Evolutionary conservation across 2,888 invertebrate species (phyloP), one percentile per base, ranked within the genome.

Genomic region (Dorcus hopei): DNA sequence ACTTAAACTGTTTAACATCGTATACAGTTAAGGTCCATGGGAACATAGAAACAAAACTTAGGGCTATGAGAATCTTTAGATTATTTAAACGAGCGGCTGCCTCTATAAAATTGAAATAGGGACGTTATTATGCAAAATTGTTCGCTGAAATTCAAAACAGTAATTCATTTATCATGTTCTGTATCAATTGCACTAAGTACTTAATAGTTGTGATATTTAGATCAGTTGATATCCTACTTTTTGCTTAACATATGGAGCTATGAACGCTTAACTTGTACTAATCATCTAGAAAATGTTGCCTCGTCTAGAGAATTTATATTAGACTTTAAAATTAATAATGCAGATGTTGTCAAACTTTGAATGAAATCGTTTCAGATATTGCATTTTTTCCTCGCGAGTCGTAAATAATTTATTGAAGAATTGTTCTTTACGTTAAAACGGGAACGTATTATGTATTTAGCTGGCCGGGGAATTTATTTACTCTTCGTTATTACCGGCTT

Each of bases 191-290:
- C 26, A 48, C 48, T 56, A 54, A 55, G 55, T 52, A 60, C 52
- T 47, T 49, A 50, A 52, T 49, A 39, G 58, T 40, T 61, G 52
- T 52, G 52, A 49, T 54, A 58, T 61, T 54, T 53, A 61, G 58
- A 62, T 65, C 63, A 56, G 42, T 53, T 41, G 54, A 58, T 65
- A 64, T 67, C 52, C 61, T 49, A 56, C 43, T 61, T 66, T 66
- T 67, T 67, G 57, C 64, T 47, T 57, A 58, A 61, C 65, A 67
- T 67, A 64, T 67, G 66, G 66, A 59, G 49, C 39, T 54, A 52
- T 59, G 38, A 5, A 38, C 14, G 43, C 51, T 49, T 39, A 38
- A 42, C 45, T 38, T 58, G 61, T 61, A 59, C 62, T 63, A 59
- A 41, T 63, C 65, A 59, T 62, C 60, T 58, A 58, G 58, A 64